Base-by-base conservation (phyloP, 1,140 invertebrate genomes). In the Pararge aegeria region DNA sequence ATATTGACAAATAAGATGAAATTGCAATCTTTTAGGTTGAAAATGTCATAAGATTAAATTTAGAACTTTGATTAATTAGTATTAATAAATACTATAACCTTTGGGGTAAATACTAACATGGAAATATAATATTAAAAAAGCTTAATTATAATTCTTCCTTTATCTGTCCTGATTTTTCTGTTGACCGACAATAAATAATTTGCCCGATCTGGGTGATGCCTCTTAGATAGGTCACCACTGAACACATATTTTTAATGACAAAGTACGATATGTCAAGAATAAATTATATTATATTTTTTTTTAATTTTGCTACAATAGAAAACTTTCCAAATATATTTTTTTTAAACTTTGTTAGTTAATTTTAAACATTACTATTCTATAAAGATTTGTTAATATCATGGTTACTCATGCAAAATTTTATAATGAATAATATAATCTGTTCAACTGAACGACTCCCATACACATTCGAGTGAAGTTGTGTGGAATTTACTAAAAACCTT, bases 401-500 rank as follows among this genome's bases (percentile, higher is more conserved):
- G 12, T 37, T 37, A 37, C 30, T 37, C 24, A 24, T 24, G 24
- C 24, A 24, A 24, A 4, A 4, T 24, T 24, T 24, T 24, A 24
- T 4, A 24, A 24, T 24, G 2, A 24, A 24, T 4, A 24, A 24
- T 24, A 24, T 24, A 24, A 2, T 24, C 24, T 24, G 24, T 20
- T n/a, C n/a, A n/a, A n/a, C n/a, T 40, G 30, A 49, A 57, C 18
- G 49, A 65, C 58, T 66, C 66, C 61, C 61, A 61, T 68, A 61
- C 61, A 52, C 40, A 55, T 66, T 58, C 53, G 55, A 46, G 38
- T 48, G 49, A 55, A 60, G 58, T 58, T 42, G 61, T 55, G 52
- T 66, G 62, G 65, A 79, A 73, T 80, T 70, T 61, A 68, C 70
- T 80, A 82, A 79, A 64, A 61, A 80, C 65, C 70, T 81, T 77